Percentiles rank a stretch among this genome's conserved stretches.
phyloP scores from a whole-genome alignment of 2,113 vertebrate species.

The Podarcis muralis region DNA sequence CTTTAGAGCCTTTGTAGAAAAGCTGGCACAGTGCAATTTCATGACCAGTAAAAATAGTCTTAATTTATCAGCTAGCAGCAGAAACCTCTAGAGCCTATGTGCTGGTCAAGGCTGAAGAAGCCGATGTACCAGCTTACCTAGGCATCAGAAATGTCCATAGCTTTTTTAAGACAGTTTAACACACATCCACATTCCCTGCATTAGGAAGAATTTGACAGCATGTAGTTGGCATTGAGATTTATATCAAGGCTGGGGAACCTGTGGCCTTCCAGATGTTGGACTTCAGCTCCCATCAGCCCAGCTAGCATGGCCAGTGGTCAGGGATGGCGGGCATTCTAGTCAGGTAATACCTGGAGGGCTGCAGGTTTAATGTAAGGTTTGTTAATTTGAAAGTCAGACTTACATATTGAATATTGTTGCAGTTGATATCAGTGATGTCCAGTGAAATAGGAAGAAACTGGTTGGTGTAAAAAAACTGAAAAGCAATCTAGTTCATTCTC shows the following conservation, averaged over 20 bases:
- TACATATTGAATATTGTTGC: background rate
- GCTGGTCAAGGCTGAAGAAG: background rate
- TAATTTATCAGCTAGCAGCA: background rate
- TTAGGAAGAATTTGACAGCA: background rate
- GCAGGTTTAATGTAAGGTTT: background rate
- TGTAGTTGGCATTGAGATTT: background rate
- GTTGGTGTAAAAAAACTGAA: background rate
- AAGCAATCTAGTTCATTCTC: background rate
- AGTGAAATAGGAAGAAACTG: background rate
- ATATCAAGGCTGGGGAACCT: background rate
- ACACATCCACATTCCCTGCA: constrained; percentile 1
- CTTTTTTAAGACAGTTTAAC: background rate
- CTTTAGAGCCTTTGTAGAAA: background rate
- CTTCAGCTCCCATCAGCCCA: background rate
- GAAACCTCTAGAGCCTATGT: rapidly evolving
- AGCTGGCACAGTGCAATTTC: background rate
- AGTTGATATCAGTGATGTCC: background rate
- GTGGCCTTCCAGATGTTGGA: background rate
- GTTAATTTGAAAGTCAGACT: background rate
- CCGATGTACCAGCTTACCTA: rapidly evolving
- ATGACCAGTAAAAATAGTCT: background rate
- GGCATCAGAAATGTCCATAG: no score
- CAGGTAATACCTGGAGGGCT: background rate
- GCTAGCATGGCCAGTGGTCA: background rate
- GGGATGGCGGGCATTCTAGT: background rate